Evolutionary conservation across 2,113 vertebrate species (phyloP), one percentile per base, ranked within the genome.

Genomic region (Hemiscyllium ocellatum): DNA sequence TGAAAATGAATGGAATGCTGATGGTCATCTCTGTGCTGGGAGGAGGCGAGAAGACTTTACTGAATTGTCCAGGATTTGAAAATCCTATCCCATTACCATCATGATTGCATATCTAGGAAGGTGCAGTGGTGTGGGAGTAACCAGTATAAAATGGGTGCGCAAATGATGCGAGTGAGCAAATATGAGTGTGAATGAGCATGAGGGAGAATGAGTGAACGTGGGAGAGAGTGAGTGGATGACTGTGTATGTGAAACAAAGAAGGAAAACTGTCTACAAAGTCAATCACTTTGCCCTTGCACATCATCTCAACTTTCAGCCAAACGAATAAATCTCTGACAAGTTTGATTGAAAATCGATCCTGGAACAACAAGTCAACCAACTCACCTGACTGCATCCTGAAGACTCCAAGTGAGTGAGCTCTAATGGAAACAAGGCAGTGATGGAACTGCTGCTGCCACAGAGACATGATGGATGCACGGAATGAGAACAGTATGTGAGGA

Each of bases 381-480:
- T 47, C 93, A 47, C 66, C 68, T 70, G 93, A 94, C 66, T 70
- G 68, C 66, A 47, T n/a, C 42, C n/a, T 70, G n/a, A 94, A 94
- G 93, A 70, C 37, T 47, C 93, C 20, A 33, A 70, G 42, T 29
- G 24, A 47, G 10, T 3, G 4, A 94, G 93, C 93, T 94, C 37
- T 94, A 94, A 69, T 94, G 93, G 70, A 94, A 68, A 69, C 93
- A 47, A 65, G 93, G 68, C 65, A 47, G 66, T 70, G 65, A 94
- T 94, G 10, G 66, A 94, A 37, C 6, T 10, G 37, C 65, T 47
- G 66, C 1, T 12, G 93, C 20, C 42, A 70, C 47, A 8, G 12
- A 68, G 93, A 70, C 93, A 69, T 94, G 93, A 94, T 94, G 22
- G 37, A 94, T 61, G 56, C 56, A 61, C 70, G 93, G 66, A 70